Base-by-base conservation (phyloP, 2,797 vertebrate species). In the Melanotaenia nigrans region DNA sequence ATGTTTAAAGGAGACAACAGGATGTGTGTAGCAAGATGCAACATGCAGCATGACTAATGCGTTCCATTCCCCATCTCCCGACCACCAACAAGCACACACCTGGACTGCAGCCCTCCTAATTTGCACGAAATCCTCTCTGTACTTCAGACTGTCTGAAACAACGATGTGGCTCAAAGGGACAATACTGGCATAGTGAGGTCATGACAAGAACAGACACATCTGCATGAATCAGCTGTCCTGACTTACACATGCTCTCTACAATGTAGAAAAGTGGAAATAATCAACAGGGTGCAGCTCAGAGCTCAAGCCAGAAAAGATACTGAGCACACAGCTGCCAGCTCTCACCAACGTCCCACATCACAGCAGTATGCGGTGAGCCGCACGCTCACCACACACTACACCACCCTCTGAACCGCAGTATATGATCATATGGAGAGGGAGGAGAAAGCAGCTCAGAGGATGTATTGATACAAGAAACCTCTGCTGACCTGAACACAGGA, bases 341-440 rank as follows among this genome's bases (percentile, higher is more conserved):
- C 74, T 68, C 75, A 62, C 87, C 77, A 67, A 36, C 35, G 56
- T 47, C 63, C 92, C 92, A 95, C 93, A 94, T 94, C 89, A 93
- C 68, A 92, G 81, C 60, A 0, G 24, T 1, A 30, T 51, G 87
- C 30, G 87, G 90, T 70, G 1, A 78, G 87, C 91, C 90, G 0
- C 87, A 9, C 58, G 68, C 71, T 77, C 57, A 68, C 92, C 88
- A 77, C 92, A 87, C 28, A 61, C 85, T 79, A 84, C 87, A 60
- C 91, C 92, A 87, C 89, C 89, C 92, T 79, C 79, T 54, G 0
- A 45, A 85, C 90, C 82, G 30, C 88, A 74, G 81, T 58, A 49
- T 42, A 57, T 68, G 82, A 84, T 84, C 86, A 78, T 71, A 86
- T 53, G 59, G 58, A 77, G 66, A 38, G 38, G 84, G 74, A 60